Percentiles rank a stretch among this genome's conserved stretches.
phyloP scores from a whole-genome alignment of 2,888 invertebrate genomes.

The Eupithecia subumbrata region DNA sequence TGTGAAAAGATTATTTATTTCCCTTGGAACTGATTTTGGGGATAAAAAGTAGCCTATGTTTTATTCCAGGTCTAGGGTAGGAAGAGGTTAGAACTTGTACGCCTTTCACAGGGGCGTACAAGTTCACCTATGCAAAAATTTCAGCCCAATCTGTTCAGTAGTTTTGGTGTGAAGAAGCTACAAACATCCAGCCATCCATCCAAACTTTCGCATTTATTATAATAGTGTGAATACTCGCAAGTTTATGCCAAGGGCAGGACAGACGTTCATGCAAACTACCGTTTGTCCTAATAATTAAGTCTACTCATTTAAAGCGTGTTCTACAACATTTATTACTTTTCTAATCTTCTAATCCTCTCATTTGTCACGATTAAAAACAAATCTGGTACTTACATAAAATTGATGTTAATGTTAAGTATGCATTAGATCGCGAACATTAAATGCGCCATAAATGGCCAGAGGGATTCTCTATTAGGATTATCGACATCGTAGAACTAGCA shows the following conservation, averaged over 20 bases:
- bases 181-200: not conserved
- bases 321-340: slow-evolving; percentile 41
- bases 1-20: not conserved
- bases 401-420: slow-evolving; percentile 68
- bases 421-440: slow-evolving; percentile 66
- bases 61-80: not conserved
- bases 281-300: slow-evolving; percentile 39
- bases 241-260: slow-evolving; percentile 8
- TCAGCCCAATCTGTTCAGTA: not conserved
- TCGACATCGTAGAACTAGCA: slow-evolving; percentile 49
- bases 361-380: slow-evolving; percentile 50
- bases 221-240: not conserved
- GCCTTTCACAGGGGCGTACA: too few species aligned
- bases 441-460: slow-evolving; percentile 65
- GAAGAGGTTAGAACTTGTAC: too few species aligned
- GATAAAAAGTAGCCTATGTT: not conserved
- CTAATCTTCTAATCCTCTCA: slow-evolving; percentile 43
- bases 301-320: slow-evolving; percentile 34
- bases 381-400: slow-evolving; percentile 56
- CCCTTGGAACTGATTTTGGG: not conserved
- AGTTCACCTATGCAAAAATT: not conserved
- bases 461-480: slow-evolving; percentile 68
- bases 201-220: not conserved
- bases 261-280: slow-evolving; percentile 16
- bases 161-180: not conserved